Evolutionary conservation across 2,888 invertebrate genomes (phyloP).

Genomic region (Pseudolycoriella hygida): DNA sequence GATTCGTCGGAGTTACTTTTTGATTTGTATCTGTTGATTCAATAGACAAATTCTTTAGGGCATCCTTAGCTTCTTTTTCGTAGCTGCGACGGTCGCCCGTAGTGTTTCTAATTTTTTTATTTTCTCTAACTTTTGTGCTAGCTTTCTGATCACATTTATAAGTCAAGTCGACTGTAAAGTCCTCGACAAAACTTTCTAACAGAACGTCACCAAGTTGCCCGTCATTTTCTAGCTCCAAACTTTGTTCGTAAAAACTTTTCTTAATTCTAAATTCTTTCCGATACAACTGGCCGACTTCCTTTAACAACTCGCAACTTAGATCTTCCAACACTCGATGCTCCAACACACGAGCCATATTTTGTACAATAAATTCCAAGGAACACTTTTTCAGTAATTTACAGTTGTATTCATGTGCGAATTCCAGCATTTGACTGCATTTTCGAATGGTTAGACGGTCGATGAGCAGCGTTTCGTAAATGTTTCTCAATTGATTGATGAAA

Average conservation of each 20-base stretch:
- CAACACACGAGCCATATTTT: conserved; percentile 54
- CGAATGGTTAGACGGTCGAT: conserved; percentile 47
- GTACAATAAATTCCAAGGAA: conserved; percentile 59
- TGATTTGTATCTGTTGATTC: conserved; percentile 11
- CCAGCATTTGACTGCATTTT: conserved; percentile 58
- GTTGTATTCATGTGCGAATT: conserved; percentile 60
- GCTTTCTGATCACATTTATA: conserved; percentile 25
- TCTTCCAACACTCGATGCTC: conserved; percentile 47
- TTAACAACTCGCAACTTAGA: conserved; percentile 40
- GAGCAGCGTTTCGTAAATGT: conserved; percentile 51
- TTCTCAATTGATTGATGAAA: conserved; percentile 49
- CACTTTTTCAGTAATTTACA: conserved; percentile 50
- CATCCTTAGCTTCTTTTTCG: conserved; percentile 24
- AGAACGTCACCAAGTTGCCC: not conserved
- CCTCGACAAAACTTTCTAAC: conserved; percentile 21
- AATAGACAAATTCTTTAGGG: conserved; percentile 19
- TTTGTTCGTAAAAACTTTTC: conserved; percentile 38
- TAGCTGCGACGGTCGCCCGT: conserved; percentile 20
- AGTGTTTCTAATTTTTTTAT: conserved; percentile 12
- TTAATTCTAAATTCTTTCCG: conserved; percentile 39
- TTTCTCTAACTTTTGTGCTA: conserved; percentile 6
- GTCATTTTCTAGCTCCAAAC: conserved; percentile 38
- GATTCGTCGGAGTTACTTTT: conserved; percentile 3
- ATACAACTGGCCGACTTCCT: conserved; percentile 49
- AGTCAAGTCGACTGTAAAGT: conserved; percentile 33